Evolutionary conservation across 1,140 invertebrate genomes (phyloP).

Genomic region (Globodera rostochiensis): DNA sequence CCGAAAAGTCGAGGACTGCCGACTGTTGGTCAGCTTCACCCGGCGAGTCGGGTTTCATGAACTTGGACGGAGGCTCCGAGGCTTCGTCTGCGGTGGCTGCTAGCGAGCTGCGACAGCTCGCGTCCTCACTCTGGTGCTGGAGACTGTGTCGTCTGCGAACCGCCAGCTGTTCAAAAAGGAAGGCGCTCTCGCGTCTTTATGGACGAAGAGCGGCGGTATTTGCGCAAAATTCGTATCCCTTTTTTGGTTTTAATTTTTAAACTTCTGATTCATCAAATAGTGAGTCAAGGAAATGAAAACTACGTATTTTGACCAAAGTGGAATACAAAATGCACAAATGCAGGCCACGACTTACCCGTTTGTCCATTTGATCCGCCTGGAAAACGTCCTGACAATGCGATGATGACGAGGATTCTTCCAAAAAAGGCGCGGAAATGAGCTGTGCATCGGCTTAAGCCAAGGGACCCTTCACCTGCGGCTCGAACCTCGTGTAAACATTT

Average conservation of each 20-base stretch:
- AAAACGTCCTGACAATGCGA: constrained; percentile 1
- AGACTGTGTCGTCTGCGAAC: constrained; percentile 37
- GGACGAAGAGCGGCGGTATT: too few relatives aligned
- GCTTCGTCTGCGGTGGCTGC: constrained; percentile 62
- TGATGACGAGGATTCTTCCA: neutral
- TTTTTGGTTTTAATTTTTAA: too few relatives aligned
- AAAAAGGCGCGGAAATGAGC: neutral
- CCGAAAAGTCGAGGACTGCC: constrained; percentile 25
- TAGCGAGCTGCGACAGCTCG: constrained; percentile 49
- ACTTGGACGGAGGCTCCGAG: constrained; percentile 48
- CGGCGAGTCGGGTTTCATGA: constrained; percentile 59
- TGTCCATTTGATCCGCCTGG: constrained; percentile 7
- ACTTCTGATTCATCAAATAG: neutral
- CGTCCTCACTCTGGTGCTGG: constrained; percentile 58
- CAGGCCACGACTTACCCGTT: neutral
- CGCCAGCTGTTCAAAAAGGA: constrained; percentile 20
- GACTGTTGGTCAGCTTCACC: constrained; percentile 53
- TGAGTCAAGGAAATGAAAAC: neutral
- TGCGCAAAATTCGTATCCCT: too few relatives aligned
- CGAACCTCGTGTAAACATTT: neutral
- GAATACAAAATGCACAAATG: too few relatives aligned
- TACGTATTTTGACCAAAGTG: neutral
- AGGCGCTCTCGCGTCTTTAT: neutral
- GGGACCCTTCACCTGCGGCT: too few relatives aligned
- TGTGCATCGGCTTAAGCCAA: neutral